Percentiles rank a stretch among this genome's conserved stretches.
phyloP scores from a whole-genome alignment of 92 coral and sea anemone genomes.

The Epizoanthus fatuus region DNA sequence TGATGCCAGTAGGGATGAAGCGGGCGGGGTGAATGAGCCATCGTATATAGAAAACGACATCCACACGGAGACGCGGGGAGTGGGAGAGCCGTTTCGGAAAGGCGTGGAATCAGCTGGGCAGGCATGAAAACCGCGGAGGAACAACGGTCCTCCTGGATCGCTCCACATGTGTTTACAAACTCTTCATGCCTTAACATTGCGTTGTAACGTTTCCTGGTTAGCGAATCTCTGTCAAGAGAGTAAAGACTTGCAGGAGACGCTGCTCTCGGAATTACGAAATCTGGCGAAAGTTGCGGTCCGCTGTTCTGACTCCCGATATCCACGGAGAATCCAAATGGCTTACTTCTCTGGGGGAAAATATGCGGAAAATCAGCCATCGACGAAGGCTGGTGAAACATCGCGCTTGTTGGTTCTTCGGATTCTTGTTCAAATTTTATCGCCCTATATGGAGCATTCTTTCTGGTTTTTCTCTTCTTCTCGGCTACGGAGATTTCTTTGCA shows the following conservation, averaged over 20 bases:
- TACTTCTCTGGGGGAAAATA: neutral
- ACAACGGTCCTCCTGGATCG: neutral
- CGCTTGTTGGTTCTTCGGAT: neutral
- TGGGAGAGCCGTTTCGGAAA: neutral
- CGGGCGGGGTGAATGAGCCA: neutral
- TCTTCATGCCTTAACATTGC: neutral
- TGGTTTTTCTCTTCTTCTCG: slow-evolving; percentile 13
- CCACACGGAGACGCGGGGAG: slow-evolving; percentile 1
- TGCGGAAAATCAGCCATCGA: neutral
- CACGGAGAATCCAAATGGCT: neutral
- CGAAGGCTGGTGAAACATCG: neutral
- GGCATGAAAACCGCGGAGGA: neutral
- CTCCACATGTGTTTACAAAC: neutral
- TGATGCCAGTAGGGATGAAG: slow-evolving; percentile 17
- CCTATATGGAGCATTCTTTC: neutral
- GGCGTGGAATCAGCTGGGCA: neutral
- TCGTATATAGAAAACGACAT: slow-evolving; percentile 15
- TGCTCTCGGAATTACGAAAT: neutral
- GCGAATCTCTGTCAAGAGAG: neutral
- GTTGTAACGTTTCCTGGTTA: slow-evolving; percentile 11
- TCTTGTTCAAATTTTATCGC: neutral
- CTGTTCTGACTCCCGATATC: neutral
- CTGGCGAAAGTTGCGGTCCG: neutral
- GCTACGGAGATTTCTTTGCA: slow-evolving; percentile 34
- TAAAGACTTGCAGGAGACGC: neutral